A percentile compares a stretch with the other conserved stretches of the same genome.
Conservation (phyloP, 1,140 invertebrate species). For the Drosophila baimaii region DNA sequence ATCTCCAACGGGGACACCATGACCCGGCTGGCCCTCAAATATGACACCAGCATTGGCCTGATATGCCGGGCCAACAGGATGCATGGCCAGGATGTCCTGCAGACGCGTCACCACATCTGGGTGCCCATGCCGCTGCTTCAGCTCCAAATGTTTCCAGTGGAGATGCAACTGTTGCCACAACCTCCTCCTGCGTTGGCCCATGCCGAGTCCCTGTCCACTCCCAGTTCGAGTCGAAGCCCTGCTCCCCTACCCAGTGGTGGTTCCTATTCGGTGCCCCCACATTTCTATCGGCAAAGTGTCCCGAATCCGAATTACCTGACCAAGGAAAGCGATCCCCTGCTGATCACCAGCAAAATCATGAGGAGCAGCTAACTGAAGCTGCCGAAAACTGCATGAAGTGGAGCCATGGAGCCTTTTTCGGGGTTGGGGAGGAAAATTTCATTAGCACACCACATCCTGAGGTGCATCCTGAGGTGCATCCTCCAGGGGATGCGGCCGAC, state of each 20-base stretch:
- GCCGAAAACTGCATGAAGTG: not conserved
- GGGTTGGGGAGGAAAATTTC: slow-evolving; percentile 26
- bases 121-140: slow-evolving; percentile 8
- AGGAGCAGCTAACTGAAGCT: not conserved
- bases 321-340: slow-evolving; percentile 44
- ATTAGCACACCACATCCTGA: slow-evolving; percentile 11
- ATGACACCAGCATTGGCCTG: slow-evolving; percentile 47
- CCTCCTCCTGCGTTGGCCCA: no score
- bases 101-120: slow-evolving; percentile 50
- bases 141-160: not conserved
- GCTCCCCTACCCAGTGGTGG: no score
- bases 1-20: slow-evolving; percentile 43
- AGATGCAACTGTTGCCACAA: no score
- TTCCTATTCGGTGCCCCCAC: slow-evolving; percentile 15
- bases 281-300: slow-evolving; percentile 43
- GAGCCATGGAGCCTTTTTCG: not conserved
- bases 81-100: slow-evolving; percentile 55
- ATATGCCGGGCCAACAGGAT: slow-evolving; percentile 59
- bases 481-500: no score
- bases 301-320: slow-evolving; percentile 45
- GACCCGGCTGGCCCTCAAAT: slow-evolving; percentile 47
- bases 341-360: slow-evolving; percentile 46
- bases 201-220: not conserved
- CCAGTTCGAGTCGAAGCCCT: not conserved
- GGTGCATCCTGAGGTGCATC: no score